Conservation (phyloP, 2,113 vertebrate species). For the Pluvialis apricaria region DNA sequence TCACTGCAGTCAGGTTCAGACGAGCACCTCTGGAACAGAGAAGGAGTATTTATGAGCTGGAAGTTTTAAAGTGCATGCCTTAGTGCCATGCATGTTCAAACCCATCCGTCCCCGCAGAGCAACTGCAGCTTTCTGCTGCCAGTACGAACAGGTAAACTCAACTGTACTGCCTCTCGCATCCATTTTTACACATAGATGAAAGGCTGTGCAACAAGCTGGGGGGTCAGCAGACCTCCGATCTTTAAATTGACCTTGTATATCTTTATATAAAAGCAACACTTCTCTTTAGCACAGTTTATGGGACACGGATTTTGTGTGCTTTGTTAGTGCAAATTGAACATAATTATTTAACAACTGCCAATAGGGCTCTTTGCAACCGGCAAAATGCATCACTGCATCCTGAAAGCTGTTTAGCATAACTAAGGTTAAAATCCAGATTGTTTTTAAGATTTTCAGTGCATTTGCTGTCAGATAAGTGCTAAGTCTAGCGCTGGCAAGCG, state of each 20-base stretch:
- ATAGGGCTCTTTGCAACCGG: neutral
- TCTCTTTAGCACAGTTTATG: neutral
- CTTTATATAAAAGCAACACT: neutral
- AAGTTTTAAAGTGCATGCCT: rapidly evolving
- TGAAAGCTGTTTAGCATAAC: neutral
- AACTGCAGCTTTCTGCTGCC: neutral
- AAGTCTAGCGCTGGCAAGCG: neutral
- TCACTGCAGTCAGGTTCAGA: neutral
- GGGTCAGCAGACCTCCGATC: neutral
- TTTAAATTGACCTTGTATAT: neutral
- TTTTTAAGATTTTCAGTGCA: neutral
- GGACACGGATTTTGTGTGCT: neutral
- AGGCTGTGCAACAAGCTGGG: neutral
- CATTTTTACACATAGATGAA: neutral
- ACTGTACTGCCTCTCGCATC: neutral
- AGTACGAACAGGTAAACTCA: neutral
- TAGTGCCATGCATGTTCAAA: neutral
- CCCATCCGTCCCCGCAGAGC: neutral
- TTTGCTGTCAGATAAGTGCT: neutral
- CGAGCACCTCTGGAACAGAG: neutral
- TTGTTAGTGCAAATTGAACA: neutral
- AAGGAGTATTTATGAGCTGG: neutral
- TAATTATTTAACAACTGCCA: neutral
- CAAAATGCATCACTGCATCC: neutral
- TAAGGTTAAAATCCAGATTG: neutral